phyloP scores from a whole-genome alignment of 1,140 invertebrate species.

The Drosophila truncata region DNA sequence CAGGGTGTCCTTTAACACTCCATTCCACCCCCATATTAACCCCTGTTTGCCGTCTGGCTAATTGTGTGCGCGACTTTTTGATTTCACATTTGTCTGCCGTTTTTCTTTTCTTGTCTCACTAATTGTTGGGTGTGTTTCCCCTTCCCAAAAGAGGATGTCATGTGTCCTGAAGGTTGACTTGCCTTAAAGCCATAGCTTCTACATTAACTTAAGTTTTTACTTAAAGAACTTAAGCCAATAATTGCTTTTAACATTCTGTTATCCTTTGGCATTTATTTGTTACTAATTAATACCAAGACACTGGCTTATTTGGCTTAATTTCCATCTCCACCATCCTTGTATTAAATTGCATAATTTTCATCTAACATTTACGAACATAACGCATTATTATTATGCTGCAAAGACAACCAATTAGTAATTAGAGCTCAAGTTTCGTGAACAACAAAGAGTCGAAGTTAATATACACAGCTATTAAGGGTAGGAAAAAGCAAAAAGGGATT shows the following conservation, averaged over 20 bases:
- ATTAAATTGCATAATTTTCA: background rate
- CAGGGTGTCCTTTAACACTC: conserved; percentile 3
- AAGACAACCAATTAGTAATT: background rate
- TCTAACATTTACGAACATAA: background rate
- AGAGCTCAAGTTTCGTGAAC: background rate
- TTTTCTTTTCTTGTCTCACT: conserved; percentile 24
- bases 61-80: conserved; percentile 76
- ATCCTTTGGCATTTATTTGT: background rate
- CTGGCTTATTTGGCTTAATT: background rate
- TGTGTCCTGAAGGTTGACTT: background rate
- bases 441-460: background rate
- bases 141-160: background rate
- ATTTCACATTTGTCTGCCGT: conserved; percentile 62
- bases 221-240: background rate
- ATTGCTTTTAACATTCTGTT: background rate
- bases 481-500: background rate
- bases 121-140: conserved; percentile 15
- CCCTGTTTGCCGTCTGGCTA: conserved; percentile 43
- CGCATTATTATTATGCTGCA: conserved; percentile 5
- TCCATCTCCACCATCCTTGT: background rate
- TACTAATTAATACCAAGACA: background rate
- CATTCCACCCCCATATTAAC: background rate
- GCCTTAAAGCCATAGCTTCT: background rate
- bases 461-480: background rate
- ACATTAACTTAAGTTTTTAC: no score